Evolutionary conservation across 2,113 vertebrate species (phyloP).

Genomic region (Oriolus oriolus): DNA sequence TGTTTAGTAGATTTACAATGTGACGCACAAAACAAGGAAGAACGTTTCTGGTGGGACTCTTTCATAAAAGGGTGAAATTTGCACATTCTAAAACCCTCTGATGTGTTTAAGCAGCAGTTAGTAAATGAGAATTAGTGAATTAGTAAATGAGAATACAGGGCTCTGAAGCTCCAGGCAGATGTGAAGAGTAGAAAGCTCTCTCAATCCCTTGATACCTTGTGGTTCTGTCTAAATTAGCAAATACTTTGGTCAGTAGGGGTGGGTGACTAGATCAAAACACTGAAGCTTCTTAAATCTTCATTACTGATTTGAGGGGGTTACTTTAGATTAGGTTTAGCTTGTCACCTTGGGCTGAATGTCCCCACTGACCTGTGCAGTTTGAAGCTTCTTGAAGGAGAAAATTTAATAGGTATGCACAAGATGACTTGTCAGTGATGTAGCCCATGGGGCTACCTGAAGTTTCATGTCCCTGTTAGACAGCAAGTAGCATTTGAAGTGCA

Average conservation of each 20-base stretch:
- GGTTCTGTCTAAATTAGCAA: neutral
- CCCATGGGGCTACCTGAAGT: neutral
- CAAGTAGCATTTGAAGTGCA: neutral
- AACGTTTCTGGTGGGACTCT: neutral
- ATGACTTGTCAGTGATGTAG: neutral
- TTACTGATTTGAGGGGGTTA: neutral
- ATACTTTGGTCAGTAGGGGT: neutral
- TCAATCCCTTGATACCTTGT: neutral
- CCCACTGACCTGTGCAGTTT: neutral
- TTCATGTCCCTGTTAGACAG: neutral
- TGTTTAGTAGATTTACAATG: neutral
- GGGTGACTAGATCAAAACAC: neutral
- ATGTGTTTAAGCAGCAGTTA: neutral
- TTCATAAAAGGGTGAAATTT: neutral
- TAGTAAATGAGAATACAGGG: neutral
- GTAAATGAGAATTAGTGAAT: neutral
- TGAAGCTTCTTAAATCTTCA: neutral
- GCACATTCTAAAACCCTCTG: neutral
- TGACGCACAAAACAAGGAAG: neutral
- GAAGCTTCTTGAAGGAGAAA: neutral
- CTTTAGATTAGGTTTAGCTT: neutral
- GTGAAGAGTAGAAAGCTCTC: neutral
- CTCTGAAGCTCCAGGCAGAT: neutral
- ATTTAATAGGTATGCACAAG: accelerated
- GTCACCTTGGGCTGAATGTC: neutral